These are phyloP conservation scores for Phyllotreta cruciferae DNA, from an alignment of 2,888 invertebrate genomes.

Conservation along the genomic window DNA sequence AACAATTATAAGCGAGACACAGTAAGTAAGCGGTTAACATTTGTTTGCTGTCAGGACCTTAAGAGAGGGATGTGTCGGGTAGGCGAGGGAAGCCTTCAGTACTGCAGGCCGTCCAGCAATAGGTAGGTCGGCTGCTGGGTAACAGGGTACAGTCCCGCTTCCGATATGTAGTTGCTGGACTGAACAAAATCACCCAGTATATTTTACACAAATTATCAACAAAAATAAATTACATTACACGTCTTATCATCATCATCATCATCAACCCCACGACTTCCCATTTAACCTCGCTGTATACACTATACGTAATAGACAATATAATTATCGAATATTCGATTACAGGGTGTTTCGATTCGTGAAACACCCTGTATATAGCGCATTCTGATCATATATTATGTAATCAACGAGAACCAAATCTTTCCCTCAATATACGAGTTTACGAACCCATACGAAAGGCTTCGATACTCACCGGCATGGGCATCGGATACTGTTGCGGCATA, in stretches of 20 bases:
- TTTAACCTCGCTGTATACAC: slow-evolving; percentile 1
- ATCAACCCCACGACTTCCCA: not conserved
- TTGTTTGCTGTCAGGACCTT: slow-evolving; percentile 55
- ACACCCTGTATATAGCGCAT: too few species aligned
- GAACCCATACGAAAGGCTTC: too few species aligned
- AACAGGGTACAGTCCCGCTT: slow-evolving; percentile 64
- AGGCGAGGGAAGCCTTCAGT: slow-evolving; percentile 63
- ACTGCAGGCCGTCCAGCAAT: slow-evolving; percentile 69
- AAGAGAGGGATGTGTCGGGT: slow-evolving; percentile 53
- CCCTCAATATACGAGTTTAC: too few species aligned
- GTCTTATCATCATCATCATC: not conserved
- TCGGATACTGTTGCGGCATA: slow-evolving; percentile 62
- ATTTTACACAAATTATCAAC: slow-evolving; percentile 25
- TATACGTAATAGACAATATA: slow-evolving; percentile 5
- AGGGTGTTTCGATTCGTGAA: too few species aligned
- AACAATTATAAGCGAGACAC: slow-evolving; percentile 29
- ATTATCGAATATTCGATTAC: not conserved
- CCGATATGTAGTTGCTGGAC: slow-evolving; percentile 62
- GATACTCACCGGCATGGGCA: slow-evolving; percentile 59
- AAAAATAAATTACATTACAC: not conserved
- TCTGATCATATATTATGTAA: too few species aligned
- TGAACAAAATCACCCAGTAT: slow-evolving; percentile 46
- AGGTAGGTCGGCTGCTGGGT: slow-evolving; percentile 63
- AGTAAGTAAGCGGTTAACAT: slow-evolving; percentile 6
- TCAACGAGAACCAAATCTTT: too few species aligned